Evolutionary conservation across 2,888 invertebrate genomes (phyloP).

Genomic region (Hemistola chrysoprasaria): DNA sequence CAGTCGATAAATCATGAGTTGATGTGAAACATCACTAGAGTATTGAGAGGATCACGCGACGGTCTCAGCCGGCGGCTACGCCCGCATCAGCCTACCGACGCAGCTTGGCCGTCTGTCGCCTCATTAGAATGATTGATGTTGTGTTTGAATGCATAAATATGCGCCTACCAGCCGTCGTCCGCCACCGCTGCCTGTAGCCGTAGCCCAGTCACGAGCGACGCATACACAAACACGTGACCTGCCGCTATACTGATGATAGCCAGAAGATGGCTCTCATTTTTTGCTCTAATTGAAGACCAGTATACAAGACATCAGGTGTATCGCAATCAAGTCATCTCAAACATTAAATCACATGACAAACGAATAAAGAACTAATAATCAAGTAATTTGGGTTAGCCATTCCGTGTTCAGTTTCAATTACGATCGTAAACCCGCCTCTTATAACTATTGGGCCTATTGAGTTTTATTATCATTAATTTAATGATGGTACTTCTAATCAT

Average conservation of each 20-base stretch:
- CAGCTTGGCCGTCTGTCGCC: conserved; percentile 45
- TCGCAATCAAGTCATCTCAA: conserved; percentile 10
- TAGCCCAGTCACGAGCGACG: conserved; percentile 58
- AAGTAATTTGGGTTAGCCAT: conserved; percentile 16
- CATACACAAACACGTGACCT: conserved; percentile 34
- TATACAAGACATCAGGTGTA: conserved; percentile 7
- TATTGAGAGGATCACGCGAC: conserved; percentile 44
- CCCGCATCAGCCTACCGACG: conserved; percentile 49
- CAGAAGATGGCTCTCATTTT: conserved; percentile 9
- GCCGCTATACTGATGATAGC: conserved; percentile 18
- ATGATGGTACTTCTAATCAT: conserved; percentile 14
- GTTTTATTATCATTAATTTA: conserved; percentile 17
- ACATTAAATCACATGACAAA: conserved; percentile 18
- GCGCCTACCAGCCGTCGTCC: conserved; percentile 55
- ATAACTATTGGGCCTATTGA: conserved; percentile 18
- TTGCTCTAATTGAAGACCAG: conserved; percentile 10
- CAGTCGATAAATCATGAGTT: conserved; percentile 40
- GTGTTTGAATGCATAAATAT: conserved; percentile 73
- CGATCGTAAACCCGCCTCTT: conserved; percentile 16
- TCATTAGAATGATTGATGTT: conserved; percentile 80
- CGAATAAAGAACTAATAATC: conserved; percentile 19
- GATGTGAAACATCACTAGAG: conserved; percentile 47
- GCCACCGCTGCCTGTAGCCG: conserved; percentile 27
- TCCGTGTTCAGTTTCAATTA: conserved; percentile 16
- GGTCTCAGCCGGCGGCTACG: conserved; percentile 42